Evolutionary conservation across 2,113 vertebrate genomes (phyloP).

Genomic region (Bubo blakistoni): DNA sequence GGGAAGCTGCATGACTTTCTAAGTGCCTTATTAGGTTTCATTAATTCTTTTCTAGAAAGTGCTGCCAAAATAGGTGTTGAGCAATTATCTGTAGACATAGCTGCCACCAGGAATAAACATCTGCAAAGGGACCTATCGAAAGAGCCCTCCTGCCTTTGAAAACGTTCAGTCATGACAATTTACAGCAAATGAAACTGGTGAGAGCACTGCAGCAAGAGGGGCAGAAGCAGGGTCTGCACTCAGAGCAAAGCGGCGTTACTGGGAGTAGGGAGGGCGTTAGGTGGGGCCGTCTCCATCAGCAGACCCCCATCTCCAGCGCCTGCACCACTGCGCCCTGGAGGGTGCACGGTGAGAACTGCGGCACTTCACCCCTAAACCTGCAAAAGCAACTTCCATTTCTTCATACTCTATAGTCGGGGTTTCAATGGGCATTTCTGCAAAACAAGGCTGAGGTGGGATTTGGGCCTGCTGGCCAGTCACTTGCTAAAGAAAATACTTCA

Average conservation of each 20-base stretch:
- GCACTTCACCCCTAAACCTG: background rate
- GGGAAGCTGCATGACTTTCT: background rate
- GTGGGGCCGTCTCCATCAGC: background rate
- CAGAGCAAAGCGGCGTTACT: background rate
- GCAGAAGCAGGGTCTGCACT: background rate
- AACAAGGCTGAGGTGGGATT: background rate
- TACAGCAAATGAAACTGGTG: background rate
- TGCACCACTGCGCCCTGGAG: background rate
- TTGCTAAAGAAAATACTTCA: background rate
- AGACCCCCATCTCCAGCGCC: background rate
- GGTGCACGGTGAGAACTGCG: accelerated
- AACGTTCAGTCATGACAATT: background rate
- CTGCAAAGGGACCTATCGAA: background rate
- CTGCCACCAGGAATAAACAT: background rate
- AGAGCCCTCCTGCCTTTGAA: background rate
- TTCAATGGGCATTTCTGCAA: background rate
- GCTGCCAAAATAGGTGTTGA: background rate
- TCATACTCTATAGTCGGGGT: accelerated
- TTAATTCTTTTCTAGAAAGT: background rate
- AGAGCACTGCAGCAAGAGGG: background rate
- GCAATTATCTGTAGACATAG: background rate
- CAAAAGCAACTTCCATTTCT: background rate
- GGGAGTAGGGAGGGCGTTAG: background rate
- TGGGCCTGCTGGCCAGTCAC: background rate
- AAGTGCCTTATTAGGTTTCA: background rate